Evolutionary conservation across 2,113 vertebrate genomes (phyloP).

Genomic region (Sciurus niger): DNA sequence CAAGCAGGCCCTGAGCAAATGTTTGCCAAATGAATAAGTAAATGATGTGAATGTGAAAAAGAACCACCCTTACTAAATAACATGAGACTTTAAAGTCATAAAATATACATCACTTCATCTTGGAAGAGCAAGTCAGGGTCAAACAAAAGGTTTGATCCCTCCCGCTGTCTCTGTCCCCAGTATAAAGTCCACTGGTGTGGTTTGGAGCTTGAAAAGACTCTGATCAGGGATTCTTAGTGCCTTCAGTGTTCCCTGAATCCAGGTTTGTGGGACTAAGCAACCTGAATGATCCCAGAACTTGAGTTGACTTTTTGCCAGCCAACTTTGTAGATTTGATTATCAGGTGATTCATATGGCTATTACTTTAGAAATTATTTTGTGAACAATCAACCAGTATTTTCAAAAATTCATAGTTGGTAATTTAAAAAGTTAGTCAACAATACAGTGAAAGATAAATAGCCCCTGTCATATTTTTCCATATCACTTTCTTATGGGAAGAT

Average conservation of each 20-base stretch:
- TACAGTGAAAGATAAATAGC: background rate
- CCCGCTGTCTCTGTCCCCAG: background rate
- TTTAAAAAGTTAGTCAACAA: slow-evolving; percentile 17
- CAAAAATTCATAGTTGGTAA: slow-evolving; percentile 29
- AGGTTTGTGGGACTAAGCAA: background rate
- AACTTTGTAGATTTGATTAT: background rate
- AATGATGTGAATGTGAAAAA: slow-evolving; percentile 21
- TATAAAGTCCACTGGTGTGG: background rate
- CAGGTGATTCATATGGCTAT: background rate
- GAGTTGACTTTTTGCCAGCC: background rate
- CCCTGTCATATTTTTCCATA: background rate
- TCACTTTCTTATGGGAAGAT: background rate
- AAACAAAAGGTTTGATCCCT: background rate
- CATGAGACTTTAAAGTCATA: background rate
- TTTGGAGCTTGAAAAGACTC: background rate
- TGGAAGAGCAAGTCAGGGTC: background rate
- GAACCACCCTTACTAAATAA: slow-evolving; percentile 45
- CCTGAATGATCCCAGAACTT: background rate
- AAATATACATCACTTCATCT: background rate
- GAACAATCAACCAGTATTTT: background rate
- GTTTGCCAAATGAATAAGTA: slow-evolving; percentile 53
- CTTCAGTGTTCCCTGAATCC: background rate
- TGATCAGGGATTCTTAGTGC: background rate
- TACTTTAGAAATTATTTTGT: slow-evolving; percentile 44
- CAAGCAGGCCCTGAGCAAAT: slow-evolving; percentile 40